These are phyloP conservation scores for Hyppa rectilinea DNA, from an alignment of 2,888 invertebrate genomes.

Conservation along the genomic window DNA sequence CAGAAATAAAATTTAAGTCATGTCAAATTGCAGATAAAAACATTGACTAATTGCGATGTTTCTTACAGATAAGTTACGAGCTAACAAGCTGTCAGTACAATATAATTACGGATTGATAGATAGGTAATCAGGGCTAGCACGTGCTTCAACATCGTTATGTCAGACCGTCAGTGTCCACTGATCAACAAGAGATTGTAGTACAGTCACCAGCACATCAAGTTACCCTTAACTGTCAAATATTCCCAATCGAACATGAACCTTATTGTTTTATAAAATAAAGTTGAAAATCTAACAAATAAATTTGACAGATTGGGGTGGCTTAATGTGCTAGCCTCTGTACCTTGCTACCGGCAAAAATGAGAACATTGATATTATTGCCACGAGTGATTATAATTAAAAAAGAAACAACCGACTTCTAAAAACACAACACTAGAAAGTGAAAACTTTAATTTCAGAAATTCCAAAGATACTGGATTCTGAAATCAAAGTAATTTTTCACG, in stretches of 20 bases:
- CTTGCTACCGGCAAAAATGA: neutral
- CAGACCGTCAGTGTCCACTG: conserved; percentile 9
- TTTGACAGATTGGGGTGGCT: too few relatives aligned
- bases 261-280: too few relatives aligned
- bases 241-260: too few relatives aligned
- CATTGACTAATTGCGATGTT: conserved; percentile 41
- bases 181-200: conserved; percentile 23
- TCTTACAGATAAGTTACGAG: conserved; percentile 44
- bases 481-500: too few relatives aligned
- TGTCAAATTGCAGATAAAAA: conserved; percentile 30
- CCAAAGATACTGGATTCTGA: too few relatives aligned
- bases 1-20: conserved; percentile 30
- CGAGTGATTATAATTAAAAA: neutral
- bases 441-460: too few relatives aligned
- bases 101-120: conserved; percentile 50
- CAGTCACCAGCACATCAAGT: too few relatives aligned
- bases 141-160: conserved; percentile 47
- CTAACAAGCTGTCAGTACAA: conserved; percentile 52
- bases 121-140: conserved; percentile 38
- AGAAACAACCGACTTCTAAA: too few relatives aligned
- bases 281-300: too few relatives aligned
- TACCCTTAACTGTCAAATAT: too few relatives aligned
- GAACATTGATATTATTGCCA: neutral
- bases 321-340: too few relatives aligned
- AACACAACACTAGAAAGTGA: too few relatives aligned